Percentiles rank a stretch among this genome's conserved stretches.
Evolutionary conservation across 23 tunicate genomes (phyloP).

Genomic region (Styela plicata): DNA sequence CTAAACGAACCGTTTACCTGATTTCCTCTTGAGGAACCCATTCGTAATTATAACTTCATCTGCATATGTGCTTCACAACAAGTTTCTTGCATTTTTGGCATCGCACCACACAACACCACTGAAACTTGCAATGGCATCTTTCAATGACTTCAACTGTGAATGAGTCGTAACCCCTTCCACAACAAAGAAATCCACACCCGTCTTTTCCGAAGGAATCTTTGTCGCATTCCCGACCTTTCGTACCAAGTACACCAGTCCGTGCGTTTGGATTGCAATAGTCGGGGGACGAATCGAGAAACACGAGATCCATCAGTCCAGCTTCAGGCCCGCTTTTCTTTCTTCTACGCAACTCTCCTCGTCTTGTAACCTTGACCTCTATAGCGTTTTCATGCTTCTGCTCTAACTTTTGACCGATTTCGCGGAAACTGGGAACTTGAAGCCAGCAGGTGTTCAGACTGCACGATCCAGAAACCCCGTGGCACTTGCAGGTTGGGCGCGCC

Average conservation of each 20-base stretch:
- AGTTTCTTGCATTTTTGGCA: conserved; percentile 24
- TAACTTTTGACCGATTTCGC: conserved; percentile 21
- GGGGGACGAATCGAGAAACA: conserved; percentile 29
- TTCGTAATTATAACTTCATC: background rate
- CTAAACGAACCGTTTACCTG: no score
- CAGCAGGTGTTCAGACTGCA: conserved; percentile 45
- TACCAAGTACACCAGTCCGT: conserved; percentile 30
- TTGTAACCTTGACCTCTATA: conserved; percentile 15
- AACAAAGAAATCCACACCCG: conserved; percentile 37
- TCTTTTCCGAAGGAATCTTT: conserved; percentile 26
- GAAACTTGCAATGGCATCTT: conserved; percentile 38
- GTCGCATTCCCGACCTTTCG: conserved; percentile 39
- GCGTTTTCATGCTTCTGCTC: conserved; percentile 25
- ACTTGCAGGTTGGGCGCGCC: conserved; percentile 39
- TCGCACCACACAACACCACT: conserved; percentile 39
- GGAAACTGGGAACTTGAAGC: conserved; percentile 26
- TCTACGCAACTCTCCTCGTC: background rate
- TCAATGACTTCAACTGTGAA: conserved; percentile 11
- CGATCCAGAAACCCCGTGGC: conserved; percentile 52
- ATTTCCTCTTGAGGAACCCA: background rate
- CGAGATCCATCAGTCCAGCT: conserved; percentile 2
- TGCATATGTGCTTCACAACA: conserved; percentile 17
- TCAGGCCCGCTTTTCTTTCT: background rate
- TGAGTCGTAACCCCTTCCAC: conserved; percentile 26
- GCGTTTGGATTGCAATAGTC: conserved; percentile 33